Conservation (phyloP, 2,113 vertebrate species). For the Shinisaurus crocodilurus region DNA sequence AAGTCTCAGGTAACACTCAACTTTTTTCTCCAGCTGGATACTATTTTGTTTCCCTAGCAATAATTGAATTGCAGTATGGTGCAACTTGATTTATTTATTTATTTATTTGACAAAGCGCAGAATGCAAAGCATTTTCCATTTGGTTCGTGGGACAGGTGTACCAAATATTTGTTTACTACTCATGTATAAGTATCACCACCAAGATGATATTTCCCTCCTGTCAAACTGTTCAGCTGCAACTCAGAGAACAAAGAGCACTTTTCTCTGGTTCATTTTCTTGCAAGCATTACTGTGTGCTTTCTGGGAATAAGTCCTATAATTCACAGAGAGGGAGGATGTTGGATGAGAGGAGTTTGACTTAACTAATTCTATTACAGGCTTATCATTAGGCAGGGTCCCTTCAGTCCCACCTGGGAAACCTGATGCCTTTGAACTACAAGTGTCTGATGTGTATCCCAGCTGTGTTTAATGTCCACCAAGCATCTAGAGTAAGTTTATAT, state of each 20-base stretch:
- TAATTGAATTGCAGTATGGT: background rate
- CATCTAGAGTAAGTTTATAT: background rate
- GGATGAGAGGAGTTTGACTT: slow-evolving; percentile 33
- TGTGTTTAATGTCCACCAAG: slow-evolving; percentile 17
- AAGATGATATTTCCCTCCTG: slow-evolving; percentile 31
- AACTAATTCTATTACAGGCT: background rate
- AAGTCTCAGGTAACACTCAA: slow-evolving; percentile 41
- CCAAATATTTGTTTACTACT: slow-evolving; percentile 52
- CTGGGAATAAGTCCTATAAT: slow-evolving; percentile 25
- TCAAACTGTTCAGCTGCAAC: slow-evolving; percentile 23
- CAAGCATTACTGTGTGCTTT: slow-evolving; percentile 59
- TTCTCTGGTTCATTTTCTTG: slow-evolving; percentile 38
- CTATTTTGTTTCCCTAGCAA: slow-evolving; percentile 40
- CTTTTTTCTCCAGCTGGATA: slow-evolving; percentile 50
- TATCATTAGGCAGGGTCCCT: slow-evolving; percentile 22
- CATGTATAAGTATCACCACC: slow-evolving; percentile 27
- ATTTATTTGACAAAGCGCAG: slow-evolving; percentile 32
- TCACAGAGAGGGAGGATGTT: slow-evolving; percentile 46
- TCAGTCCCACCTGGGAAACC: slow-evolving; percentile 11
- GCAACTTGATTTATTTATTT: slow-evolving; percentile 43
- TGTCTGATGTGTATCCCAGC: slow-evolving; percentile 13
- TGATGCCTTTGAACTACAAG: slow-evolving; percentile 39
- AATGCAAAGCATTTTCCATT: slow-evolving; percentile 48
- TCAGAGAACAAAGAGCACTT: slow-evolving; percentile 56
- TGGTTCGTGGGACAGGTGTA: background rate